These are phyloP conservation scores for Sminthurinus aureus DNA, from an alignment of 2,888 invertebrate species.

Conservation along the genomic window DNA sequence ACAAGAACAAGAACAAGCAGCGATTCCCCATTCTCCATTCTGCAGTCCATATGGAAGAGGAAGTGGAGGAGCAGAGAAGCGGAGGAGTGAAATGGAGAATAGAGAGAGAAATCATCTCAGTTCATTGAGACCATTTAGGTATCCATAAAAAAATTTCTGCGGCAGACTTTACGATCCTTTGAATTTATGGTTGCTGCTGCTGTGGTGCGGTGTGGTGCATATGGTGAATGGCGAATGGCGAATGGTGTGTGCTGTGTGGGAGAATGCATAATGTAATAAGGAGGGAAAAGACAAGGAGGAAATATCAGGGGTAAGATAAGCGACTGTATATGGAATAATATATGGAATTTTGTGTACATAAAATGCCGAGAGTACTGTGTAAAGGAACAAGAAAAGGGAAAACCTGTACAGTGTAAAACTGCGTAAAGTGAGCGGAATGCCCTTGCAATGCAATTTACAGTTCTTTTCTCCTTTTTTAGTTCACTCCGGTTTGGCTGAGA, in stretches of 20 bases:
- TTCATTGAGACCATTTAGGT: background rate
- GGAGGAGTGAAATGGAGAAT: background rate
- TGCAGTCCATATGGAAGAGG: background rate
- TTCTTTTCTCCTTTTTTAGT: background rate
- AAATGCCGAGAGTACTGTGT: too few relatives aligned
- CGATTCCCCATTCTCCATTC: background rate
- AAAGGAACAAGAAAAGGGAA: too few relatives aligned
- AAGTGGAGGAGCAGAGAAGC: background rate
- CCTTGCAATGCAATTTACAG: background rate
- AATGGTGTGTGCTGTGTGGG: too few relatives aligned
- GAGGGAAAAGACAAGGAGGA: background rate
- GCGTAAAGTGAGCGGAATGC: background rate
- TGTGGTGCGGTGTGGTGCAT: background rate
- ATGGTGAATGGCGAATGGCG: background rate
- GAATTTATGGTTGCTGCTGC: background rate
- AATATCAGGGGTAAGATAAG: background rate
- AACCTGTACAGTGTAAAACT: background rate
- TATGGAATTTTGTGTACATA: background rate
- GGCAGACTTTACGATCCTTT: background rate
- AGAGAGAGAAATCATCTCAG: background rate
- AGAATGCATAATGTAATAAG: background rate
- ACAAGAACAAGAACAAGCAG: background rate
- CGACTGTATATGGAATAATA: background rate
- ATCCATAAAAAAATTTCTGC: conserved; percentile 1
- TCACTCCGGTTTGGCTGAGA: too few relatives aligned